phyloP scores from a whole-genome alignment of 2,888 invertebrate species.

The Smittia aterrima region DNA sequence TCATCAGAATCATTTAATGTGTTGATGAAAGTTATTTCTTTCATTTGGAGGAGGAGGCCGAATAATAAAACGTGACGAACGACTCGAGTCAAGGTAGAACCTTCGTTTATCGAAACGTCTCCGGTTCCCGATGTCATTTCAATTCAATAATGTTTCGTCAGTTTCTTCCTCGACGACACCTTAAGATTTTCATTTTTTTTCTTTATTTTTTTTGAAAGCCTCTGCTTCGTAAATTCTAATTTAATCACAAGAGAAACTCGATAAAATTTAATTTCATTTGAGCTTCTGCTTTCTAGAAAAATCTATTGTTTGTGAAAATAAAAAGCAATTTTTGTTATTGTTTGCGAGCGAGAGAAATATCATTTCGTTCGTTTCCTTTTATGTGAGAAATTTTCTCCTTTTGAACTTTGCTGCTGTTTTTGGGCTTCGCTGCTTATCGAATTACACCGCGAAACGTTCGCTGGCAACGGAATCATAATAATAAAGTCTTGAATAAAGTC shows the following conservation, averaged over 20 bases:
- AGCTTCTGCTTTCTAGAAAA: no score
- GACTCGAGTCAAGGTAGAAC: background rate
- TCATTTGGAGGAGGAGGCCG: background rate
- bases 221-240: no score
- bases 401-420: constrained; percentile 10
- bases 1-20: background rate
- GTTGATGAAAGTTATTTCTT: background rate
- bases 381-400: background rate
- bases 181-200: no score
- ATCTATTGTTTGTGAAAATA: background rate
- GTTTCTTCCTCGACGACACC: no score
- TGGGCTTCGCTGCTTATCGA: constrained; percentile 25
- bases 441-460: constrained; percentile 18
- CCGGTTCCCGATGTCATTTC: no score
- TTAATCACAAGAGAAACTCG: no score
- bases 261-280: no score
- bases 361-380: background rate
- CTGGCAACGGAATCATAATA: constrained; percentile 26
- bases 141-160: no score
- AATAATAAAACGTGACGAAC: background rate
- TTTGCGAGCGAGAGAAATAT: background rate
- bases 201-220: no score
- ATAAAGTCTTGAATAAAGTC: no score
- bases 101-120: no score
- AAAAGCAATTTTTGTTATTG: background rate